Percentiles rank a stretch among this genome's conserved stretches.
phyloP scores from a whole-genome alignment of 2,113 vertebrate species.

The Perccottus glenii region DNA sequence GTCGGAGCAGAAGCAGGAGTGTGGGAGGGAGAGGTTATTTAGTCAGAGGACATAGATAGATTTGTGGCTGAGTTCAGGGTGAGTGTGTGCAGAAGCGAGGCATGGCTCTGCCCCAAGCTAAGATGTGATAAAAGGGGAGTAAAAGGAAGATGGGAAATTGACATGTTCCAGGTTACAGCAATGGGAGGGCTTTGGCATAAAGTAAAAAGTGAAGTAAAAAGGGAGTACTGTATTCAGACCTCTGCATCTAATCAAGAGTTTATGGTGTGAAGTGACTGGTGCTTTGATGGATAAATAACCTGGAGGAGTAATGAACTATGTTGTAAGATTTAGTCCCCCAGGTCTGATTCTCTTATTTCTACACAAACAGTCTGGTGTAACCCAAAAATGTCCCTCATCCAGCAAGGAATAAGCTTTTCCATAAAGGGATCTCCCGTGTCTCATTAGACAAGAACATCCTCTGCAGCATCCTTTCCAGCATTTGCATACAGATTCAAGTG shows the following conservation, averaged over 20 bases:
- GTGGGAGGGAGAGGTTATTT: slow-evolving; percentile 63
- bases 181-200: slow-evolving; percentile 24
- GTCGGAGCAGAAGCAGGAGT: slow-evolving; percentile 52
- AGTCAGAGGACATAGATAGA: slow-evolving; percentile 58
- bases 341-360: slow-evolving; percentile 35
- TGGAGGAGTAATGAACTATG: slow-evolving; percentile 35
- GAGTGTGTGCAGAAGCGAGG: slow-evolving; percentile 45
- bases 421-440: slow-evolving; percentile 60
- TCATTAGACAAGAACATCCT: slow-evolving; percentile 60
- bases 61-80: slow-evolving; percentile 64
- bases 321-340: slow-evolving; percentile 43
- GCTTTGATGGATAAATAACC: slow-evolving; percentile 56
- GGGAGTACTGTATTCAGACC: slow-evolving; percentile 28
- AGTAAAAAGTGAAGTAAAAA: slow-evolving; percentile 17
- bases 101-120: slow-evolving; percentile 31
- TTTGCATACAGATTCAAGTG: slow-evolving; percentile 41
- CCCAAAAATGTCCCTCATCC: slow-evolving; percentile 63
- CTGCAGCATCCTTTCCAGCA: slow-evolving; percentile 20
- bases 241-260: slow-evolving; percentile 40
- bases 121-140: slow-evolving; percentile 42
- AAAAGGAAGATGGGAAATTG: slow-evolving; percentile 40
- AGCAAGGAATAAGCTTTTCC: slow-evolving; percentile 52
- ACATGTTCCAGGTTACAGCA: slow-evolving; percentile 46
- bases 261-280: slow-evolving; percentile 43
- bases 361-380: slow-evolving; percentile 48